Evolutionary conservation across 2,888 invertebrate species (phyloP), one percentile per base, ranked within the genome.

Genomic region (Axea sp.): DNA sequence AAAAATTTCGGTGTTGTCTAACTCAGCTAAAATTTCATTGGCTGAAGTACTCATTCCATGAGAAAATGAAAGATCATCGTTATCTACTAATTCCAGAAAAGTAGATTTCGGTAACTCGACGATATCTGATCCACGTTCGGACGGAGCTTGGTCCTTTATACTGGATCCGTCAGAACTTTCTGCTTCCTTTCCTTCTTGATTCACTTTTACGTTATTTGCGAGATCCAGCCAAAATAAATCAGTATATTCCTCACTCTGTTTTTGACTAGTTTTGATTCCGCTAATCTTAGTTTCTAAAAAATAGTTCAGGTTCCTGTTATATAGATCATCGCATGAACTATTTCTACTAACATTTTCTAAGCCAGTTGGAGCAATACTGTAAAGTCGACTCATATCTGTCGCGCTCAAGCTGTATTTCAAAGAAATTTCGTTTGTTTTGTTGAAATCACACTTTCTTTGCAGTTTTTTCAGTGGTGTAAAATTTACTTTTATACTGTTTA

Each of bases 11-110:
- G 77, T 76, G n/a, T 78, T 75, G 3, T 80, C 75, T 1, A 87
- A 67, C 19, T 85, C 82, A 0, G 79, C 82, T 9, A 87, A 78
- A 3, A 87, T 81, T 64, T 86, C 81, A 69, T 87, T 81, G 0
- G 81, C 85, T 0, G 83, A 82, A 0, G 74, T 74, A 19, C 82
- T 83, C 8, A 87, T 83, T 4, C 80, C 81, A 3, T 83, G 77
- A 1, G 72, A 78, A 43, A 87, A 87, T 0, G 73, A 76, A 5
- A 81, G 80, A 0, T 80, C 83, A 4, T 76, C 79, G 0, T 76
- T 80, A 6, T 84, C 80, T 0, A 78, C 57, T 3, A 84, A 9
- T 55, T 85, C 83, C 1, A 62, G 45, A 7, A 80, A 67, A 3
- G 80, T 82, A 0, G 76, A 62, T 8, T 53, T 53, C 0, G 83